Conservation (phyloP, 2,113 vertebrate genomes). For the Oreochromis aureus region DNA sequence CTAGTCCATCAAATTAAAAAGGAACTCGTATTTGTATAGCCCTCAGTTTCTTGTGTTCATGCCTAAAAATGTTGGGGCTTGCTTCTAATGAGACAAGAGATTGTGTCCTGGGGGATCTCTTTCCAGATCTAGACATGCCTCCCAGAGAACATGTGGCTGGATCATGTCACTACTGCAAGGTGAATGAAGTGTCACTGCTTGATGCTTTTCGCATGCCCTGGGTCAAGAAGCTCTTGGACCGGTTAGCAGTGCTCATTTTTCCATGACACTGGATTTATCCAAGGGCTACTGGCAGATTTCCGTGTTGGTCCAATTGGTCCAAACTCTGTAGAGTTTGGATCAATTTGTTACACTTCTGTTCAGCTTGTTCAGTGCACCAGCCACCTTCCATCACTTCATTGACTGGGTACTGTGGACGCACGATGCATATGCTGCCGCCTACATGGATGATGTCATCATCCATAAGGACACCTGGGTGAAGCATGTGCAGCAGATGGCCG, state of each 20-base stretch:
- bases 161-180: neutral
- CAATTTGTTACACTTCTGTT: neutral
- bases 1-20: neutral
- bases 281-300: neutral
- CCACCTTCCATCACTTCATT: neutral
- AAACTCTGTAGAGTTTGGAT: neutral
- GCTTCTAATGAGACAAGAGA: neutral
- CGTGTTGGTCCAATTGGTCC: neutral
- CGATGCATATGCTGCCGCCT: neutral
- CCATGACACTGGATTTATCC: neutral
- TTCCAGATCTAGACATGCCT: neutral
- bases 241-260: neutral
- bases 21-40: neutral
- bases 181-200: neutral
- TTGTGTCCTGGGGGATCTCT: neutral
- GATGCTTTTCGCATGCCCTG: neutral
- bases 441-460: neutral
- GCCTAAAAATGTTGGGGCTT: neutral
- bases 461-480: neutral
- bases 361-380: neutral
- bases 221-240: neutral
- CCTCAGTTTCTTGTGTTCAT: neutral
- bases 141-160: neutral
- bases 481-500: neutral
- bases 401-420: rapidly evolving